Evolutionary conservation across 2,113 vertebrate genomes (phyloP), one percentile per base, ranked within the genome.

Genomic region (Tragelaphus scriptus): DNA sequence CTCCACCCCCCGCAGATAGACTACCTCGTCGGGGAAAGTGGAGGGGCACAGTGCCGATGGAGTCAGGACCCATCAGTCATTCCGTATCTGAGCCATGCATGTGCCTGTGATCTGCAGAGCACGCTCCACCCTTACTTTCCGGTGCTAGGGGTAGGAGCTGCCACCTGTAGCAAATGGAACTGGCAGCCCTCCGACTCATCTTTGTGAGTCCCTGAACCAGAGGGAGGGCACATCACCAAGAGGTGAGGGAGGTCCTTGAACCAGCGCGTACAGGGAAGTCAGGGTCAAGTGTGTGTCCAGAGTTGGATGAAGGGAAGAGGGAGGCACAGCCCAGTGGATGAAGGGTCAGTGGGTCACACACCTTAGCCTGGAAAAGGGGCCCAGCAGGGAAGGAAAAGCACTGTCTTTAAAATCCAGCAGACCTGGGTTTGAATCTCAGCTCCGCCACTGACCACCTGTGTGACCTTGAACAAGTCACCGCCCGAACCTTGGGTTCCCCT

Each of bases 81-180:
- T 55, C 47, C 15, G 1, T 47, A 15, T 51, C 10, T 36, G 92
- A 28, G 49, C 9, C 17, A 65, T 21, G 17, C 1, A 0, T 12
- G 16, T 28, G 16, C 17, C 56, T 6, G 1, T 1, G 40, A 21
- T 88, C 87, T 79, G 25, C 71, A 10, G 6, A 65, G 71, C 55
- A 47, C 0, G 25, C 26, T 47, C 26, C 0, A 0, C 19, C 13
- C 40, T 7, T 17, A 28, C 53, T 44, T 21, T 82, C 36, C 4
- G 56, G 80, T 32, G 28, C 84, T 36, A 47, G 77, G 56, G 36
- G 61, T 36, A 88, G 63, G 56, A 89, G 94, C 63, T 8, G n/a
- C 93, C 77, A 80, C 88, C 95, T 94, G 55, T 49, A 79, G 75
- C 79, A 81, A 84, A 44, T 79, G 71, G 93, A 77, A 68, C 47